Conservation (phyloP, 2,113 vertebrate genomes). For the Steatornis caripensis region DNA sequence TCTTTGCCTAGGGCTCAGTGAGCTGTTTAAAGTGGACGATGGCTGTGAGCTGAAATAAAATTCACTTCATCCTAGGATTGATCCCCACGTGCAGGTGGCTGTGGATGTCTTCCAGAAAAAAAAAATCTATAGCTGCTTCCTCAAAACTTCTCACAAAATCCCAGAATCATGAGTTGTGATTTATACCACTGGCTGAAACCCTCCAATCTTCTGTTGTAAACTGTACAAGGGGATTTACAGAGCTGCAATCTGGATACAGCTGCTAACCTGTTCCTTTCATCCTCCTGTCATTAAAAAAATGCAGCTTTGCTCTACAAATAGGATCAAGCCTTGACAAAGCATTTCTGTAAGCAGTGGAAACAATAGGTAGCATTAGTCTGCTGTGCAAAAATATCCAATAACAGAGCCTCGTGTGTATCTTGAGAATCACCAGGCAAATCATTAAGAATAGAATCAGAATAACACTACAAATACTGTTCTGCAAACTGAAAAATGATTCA, state of each 20-base stretch:
- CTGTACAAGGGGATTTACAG: background rate
- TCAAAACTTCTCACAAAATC: background rate
- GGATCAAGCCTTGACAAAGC: background rate
- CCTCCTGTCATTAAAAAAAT: background rate
- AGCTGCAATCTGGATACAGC: background rate
- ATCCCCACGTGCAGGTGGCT: background rate
- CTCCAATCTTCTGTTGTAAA: background rate
- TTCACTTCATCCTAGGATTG: background rate
- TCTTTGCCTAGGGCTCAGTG: background rate
- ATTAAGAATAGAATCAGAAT: background rate
- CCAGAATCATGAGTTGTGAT: background rate
- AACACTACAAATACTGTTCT: background rate
- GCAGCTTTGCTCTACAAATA: background rate
- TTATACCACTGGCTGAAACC: background rate
- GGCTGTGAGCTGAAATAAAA: background rate
- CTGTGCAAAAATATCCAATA: background rate
- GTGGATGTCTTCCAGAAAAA: background rate
- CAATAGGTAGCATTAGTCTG: background rate
- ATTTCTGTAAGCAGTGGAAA: background rate
- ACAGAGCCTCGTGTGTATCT: accelerated
- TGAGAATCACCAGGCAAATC: background rate
- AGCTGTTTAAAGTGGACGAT: background rate
- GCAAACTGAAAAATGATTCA: background rate
- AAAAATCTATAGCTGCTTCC: background rate
- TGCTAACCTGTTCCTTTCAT: background rate